These are phyloP conservation scores for Henricia sp. DNA, from an alignment of 53 echinoderm and acorn worm genomes.

Conservation along the genomic window DNA sequence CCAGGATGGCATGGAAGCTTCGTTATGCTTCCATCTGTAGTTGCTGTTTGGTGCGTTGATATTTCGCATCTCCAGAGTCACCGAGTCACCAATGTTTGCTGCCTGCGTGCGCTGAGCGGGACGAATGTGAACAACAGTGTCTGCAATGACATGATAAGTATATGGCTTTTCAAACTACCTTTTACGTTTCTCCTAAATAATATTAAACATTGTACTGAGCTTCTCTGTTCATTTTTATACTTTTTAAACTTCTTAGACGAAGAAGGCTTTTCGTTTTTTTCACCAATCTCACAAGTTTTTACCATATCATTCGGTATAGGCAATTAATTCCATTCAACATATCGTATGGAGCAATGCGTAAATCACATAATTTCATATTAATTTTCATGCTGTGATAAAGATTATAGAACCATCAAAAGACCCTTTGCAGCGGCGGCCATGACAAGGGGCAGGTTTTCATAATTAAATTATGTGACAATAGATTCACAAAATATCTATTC, in stretches of 20 bases:
- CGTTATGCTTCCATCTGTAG: slow-evolving; percentile 20
- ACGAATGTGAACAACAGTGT: not conserved
- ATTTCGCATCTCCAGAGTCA: not conserved
- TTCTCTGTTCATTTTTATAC: not conserved
- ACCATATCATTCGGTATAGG: not conserved
- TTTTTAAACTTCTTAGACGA: not conserved
- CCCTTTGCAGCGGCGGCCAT: no score
- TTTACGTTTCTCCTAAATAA: not conserved
- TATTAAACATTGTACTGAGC: not conserved
- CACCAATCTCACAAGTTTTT: not conserved
- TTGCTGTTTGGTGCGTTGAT: not conserved
- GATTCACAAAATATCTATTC: no score
- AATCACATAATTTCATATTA: no score
- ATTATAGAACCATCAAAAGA: no score
- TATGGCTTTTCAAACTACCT: not conserved
- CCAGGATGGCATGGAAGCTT: slow-evolving; percentile 13
- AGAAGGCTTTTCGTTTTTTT: not conserved
- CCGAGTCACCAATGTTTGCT: slow-evolving; percentile 14
- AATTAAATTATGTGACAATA: no score
- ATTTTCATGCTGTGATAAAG: no score
- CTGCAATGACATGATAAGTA: not conserved
- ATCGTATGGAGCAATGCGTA: no score
- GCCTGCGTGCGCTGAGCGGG: slow-evolving; percentile 24
- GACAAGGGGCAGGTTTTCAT: no score
- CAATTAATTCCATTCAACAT: no score